Evolutionary conservation across 1,140 invertebrate genomes (phyloP).

Genomic region (Lordiphosa collinella): DNA sequence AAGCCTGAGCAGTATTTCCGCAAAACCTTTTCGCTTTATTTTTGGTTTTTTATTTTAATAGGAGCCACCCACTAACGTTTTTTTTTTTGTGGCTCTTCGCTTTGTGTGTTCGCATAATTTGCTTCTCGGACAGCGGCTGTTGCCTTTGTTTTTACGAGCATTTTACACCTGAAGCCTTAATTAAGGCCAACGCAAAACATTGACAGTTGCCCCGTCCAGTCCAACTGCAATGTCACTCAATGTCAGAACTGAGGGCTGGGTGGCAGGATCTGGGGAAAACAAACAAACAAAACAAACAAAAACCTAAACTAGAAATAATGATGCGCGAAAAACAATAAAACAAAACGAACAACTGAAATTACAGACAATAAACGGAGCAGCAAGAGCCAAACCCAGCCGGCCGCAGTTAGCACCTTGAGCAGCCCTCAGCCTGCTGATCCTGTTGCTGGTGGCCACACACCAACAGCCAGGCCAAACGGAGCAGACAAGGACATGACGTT

Average conservation of each 20-base stretch:
- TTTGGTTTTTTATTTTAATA: too few species aligned
- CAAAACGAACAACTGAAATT: slow-evolving; percentile 41
- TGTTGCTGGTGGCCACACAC: slow-evolving; percentile 47
- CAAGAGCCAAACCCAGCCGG: slow-evolving; percentile 33
- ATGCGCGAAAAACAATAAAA: slow-evolving; percentile 74
- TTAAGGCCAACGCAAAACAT: slow-evolving; percentile 46
- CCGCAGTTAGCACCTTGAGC: slow-evolving; percentile 66
- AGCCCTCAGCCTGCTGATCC: slow-evolving; percentile 23
- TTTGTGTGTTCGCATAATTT: slow-evolving; percentile 49
- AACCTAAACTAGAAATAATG: slow-evolving; percentile 64
- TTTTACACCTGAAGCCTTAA: slow-evolving; percentile 70
- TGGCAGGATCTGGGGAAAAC: slow-evolving; percentile 1
- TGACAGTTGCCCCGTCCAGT: slow-evolving; percentile 42
- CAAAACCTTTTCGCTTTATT: too few species aligned
- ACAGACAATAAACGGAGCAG: slow-evolving; percentile 55
- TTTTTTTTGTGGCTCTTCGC: too few species aligned
- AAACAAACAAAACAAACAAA: slow-evolving; percentile 62
- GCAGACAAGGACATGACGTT: slow-evolving; percentile 71
- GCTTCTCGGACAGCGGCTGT: background rate
- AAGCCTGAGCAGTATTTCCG: too few species aligned
- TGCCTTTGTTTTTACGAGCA: slow-evolving; percentile 49
- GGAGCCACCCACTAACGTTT: too few species aligned
- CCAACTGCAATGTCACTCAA: slow-evolving; percentile 55
- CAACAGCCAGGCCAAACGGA: background rate
- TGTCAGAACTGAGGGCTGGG: slow-evolving; percentile 36